A percentile compares a stretch with the other conserved stretches of the same genome.
These are phyloP conservation scores for Corticium candelabrum DNA, from an alignment of 37 sponge, comb jelly and placozoan species.

Conservation along the genomic window DNA sequence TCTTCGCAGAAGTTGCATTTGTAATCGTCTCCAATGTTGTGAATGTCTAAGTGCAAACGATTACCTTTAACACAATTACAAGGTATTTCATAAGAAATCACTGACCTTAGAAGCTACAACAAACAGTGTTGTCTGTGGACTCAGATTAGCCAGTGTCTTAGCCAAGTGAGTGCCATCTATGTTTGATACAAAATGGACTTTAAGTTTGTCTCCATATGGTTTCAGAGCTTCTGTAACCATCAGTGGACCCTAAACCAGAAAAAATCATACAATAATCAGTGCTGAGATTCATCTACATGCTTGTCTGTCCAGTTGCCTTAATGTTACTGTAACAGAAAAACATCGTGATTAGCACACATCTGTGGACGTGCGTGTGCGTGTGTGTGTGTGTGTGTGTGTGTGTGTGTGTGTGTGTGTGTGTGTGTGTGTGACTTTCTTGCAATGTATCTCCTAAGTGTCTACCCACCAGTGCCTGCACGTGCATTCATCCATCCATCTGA, in stretches of 20 bases:
- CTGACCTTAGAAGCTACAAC: constrained; percentile 90
- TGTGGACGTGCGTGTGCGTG: not conserved
- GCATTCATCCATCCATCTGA: too few relatives aligned
- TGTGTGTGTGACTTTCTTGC: not conserved
- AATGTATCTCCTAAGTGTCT: too few relatives aligned
- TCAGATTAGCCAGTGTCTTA: constrained; percentile 46
- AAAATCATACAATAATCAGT: not conserved
- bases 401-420: constrained; percentile 5
- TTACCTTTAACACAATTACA: not conserved
- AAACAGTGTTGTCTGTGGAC: constrained; percentile 78
- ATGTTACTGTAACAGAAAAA: too few relatives aligned
- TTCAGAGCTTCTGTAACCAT: constrained; percentile 99
- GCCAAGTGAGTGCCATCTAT: constrained; percentile 97
- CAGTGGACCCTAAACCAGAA: constrained; percentile 61
- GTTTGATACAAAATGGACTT: constrained; percentile 93
- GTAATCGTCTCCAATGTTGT: constrained; percentile 97
- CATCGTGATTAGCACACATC: too few relatives aligned
- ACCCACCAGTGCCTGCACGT: too few relatives aligned
- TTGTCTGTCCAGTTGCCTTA: too few relatives aligned
- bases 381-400: constrained; percentile 1
- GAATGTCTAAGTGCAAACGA: constrained; percentile 63
- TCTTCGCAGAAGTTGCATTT: constrained; percentile 89
- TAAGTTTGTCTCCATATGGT: constrained; percentile 75
- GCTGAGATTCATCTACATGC: not conserved
- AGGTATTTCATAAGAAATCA: not conserved